A percentile compares a stretch with the other conserved stretches of the same genome.
These are phyloP conservation scores for Ctenopoma kingsleyae DNA, from an alignment of 2,797 vertebrate genomes.

Conservation along the genomic window DNA sequence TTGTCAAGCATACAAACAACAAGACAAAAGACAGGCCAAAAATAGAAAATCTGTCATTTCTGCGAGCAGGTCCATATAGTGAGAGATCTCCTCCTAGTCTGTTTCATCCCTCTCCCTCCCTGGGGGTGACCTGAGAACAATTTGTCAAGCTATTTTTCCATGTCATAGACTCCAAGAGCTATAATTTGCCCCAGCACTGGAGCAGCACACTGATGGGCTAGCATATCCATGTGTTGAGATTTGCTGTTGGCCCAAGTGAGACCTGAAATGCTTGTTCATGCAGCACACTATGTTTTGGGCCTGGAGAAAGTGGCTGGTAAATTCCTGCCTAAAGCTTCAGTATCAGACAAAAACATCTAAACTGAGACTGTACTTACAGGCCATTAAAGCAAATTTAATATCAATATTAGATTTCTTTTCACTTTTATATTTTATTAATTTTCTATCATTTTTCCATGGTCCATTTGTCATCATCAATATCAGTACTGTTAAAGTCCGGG, in stretches of 20 bases:
- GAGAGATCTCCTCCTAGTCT: slow-evolving; percentile 45
- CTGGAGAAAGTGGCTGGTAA: slow-evolving; percentile 67
- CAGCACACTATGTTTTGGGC: slow-evolving; percentile 44
- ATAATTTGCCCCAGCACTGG: slow-evolving; percentile 59
- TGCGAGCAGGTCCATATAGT: slow-evolving; percentile 35
- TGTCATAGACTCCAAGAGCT: slow-evolving; percentile 66
- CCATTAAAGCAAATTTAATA: neutral
- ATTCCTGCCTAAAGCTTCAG: slow-evolving; percentile 60
- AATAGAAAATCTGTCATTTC: slow-evolving; percentile 58
- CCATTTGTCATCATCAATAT: no score
- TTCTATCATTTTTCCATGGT: no score
- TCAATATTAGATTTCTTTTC: neutral
- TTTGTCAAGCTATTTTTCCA: slow-evolving; percentile 74
- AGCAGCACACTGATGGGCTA: slow-evolving; percentile 35
- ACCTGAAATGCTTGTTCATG: slow-evolving; percentile 58
- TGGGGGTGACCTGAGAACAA: slow-evolving; percentile 63
- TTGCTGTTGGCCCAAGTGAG: slow-evolving; percentile 56
- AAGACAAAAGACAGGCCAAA: slow-evolving; percentile 41
- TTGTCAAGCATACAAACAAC: slow-evolving; percentile 46
- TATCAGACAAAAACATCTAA: slow-evolving; percentile 25
- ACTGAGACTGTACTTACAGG: neutral
- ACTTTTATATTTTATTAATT: neutral
- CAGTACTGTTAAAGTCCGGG: no score
- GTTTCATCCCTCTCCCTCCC: slow-evolving; percentile 58
- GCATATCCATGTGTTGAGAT: slow-evolving; percentile 61